These are phyloP conservation scores for Pseudococcus jackbeardsleyi DNA, from an alignment of 2,888 invertebrate species.

Conservation along the genomic window DNA sequence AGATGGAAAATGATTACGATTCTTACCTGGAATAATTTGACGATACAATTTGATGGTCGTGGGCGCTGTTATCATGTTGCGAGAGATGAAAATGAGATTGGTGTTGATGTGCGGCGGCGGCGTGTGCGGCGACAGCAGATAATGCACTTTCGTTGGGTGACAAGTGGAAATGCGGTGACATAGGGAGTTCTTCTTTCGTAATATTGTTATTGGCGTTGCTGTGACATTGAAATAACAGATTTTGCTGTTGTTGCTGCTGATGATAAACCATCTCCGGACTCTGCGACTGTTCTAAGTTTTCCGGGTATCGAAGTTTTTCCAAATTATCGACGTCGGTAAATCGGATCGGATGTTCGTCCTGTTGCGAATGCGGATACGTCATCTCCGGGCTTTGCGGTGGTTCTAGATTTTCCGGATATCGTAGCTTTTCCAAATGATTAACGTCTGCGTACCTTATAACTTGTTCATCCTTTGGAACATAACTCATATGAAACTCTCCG, in stretches of 20 bases:
- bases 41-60: neutral
- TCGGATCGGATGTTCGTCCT: slow-evolving; percentile 40
- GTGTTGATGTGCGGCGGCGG: neutral
- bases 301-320: slow-evolving; percentile 48
- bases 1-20: too few species aligned
- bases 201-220: slow-evolving; percentile 6
- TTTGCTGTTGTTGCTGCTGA: slow-evolving; percentile 55
- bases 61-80: slow-evolving; percentile 23
- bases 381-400: neutral
- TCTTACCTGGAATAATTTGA: slow-evolving; percentile 58
- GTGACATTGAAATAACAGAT: slow-evolving; percentile 18
- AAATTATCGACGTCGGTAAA: slow-evolving; percentile 40
- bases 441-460: slow-evolving; percentile 26
- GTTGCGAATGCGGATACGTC: neutral
- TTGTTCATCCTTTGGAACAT: slow-evolving; percentile 1
- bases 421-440: neutral
- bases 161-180: neutral
- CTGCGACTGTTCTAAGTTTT: neutral
- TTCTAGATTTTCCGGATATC: neutral
- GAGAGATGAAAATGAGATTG: slow-evolving; percentile 18
- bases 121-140: neutral
- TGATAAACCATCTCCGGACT: slow-evolving; percentile 57
- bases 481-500: slow-evolving; percentile 47
- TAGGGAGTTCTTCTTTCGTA: neutral
- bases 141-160: neutral